Conservation (phyloP, 1,140 invertebrate species). For the Nautilus pompilius region DNA sequence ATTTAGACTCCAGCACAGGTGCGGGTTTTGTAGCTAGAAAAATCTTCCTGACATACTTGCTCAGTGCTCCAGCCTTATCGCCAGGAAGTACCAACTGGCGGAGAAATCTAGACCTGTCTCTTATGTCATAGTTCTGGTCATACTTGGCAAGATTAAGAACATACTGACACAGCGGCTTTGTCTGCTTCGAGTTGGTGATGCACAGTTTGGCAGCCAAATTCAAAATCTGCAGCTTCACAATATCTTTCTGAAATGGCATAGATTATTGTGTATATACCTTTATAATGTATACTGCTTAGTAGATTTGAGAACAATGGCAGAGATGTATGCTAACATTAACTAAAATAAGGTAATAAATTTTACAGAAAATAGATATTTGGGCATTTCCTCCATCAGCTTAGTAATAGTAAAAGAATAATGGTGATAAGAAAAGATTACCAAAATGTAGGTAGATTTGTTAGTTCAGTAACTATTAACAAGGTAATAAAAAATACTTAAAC, state of each 20-base stretch:
- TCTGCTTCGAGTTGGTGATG: conserved; percentile 84
- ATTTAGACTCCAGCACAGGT: conserved; percentile 72
- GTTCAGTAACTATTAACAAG: no score
- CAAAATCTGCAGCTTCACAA: conserved; percentile 93
- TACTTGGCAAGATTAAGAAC: conserved; percentile 95
- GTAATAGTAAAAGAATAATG: no score
- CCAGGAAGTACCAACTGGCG: conserved; percentile 68
- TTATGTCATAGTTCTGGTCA: conserved; percentile 96
- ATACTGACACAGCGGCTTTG: conserved; percentile 85
- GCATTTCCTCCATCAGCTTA: no score
- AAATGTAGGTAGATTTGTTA: no score
- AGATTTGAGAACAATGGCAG: not conserved
- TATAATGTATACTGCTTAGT: not conserved
- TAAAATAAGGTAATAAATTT: no score
- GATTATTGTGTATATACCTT: no score
- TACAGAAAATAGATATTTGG: no score
- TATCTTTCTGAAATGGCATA: conserved; percentile 69
- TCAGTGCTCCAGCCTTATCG: conserved; percentile 57
- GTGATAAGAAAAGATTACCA: no score
- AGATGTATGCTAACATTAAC: no score
- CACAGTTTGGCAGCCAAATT: conserved; percentile 94
- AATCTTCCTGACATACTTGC: conserved; percentile 74
- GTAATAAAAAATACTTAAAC: no score
- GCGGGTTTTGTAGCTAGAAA: conserved; percentile 92
- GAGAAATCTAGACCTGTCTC: conserved; percentile 87